Base-by-base conservation (phyloP, 2,113 vertebrate species). In the Vireo altiloquus region DNA sequence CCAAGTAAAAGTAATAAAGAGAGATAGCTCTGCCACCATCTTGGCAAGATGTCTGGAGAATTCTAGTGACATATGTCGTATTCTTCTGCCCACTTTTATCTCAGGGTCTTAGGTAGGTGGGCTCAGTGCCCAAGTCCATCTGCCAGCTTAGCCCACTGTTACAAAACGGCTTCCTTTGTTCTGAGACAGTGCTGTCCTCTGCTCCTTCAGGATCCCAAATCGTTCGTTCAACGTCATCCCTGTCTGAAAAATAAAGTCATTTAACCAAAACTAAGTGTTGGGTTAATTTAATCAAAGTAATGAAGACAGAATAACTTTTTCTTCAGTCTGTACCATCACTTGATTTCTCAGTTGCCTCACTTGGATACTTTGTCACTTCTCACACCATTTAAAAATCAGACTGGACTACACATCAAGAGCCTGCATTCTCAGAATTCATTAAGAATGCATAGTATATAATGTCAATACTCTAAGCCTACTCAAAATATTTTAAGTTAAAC, bases 141-240 rank as follows among this genome's bases (percentile, higher is more conserved):
- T 49, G 49, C 57, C 52, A 50, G 75, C 79, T 95, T 97, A 97
- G 66, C 98, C 99, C 95, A 99, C 99, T 2, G 99, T 99, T 23
- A 99, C 99, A 76, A 99, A 99, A 64, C 99, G 98, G 88, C 98
- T 99, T 69, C 99, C 99, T 98, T 99, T 99, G 96, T 95, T 97
- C 68, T 98, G 98, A 28, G 97, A 97, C 16, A 98, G 96, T 4
- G 98, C 97, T 33, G 98, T 87, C 87, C 99, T 98, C 47, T 97
- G 98, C 57, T 99, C 99, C 95, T 99, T 99, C 76, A 99, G 96
- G 97, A 99, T 99, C 69, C 98, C 99, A 97, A 99, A 99, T 37
- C 99, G 98, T 63, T 99, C 99, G 0, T 99, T 99, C 95, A 99
- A 89, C 2, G 99, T 99, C 97, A 99, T 99, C 27, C 98, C 98